A percentile compares a stretch with the other conserved stretches of the same genome.
Conservation (phyloP, 37 sponge, comb jelly and placozoan species). For the Geodia barretti region DNA sequence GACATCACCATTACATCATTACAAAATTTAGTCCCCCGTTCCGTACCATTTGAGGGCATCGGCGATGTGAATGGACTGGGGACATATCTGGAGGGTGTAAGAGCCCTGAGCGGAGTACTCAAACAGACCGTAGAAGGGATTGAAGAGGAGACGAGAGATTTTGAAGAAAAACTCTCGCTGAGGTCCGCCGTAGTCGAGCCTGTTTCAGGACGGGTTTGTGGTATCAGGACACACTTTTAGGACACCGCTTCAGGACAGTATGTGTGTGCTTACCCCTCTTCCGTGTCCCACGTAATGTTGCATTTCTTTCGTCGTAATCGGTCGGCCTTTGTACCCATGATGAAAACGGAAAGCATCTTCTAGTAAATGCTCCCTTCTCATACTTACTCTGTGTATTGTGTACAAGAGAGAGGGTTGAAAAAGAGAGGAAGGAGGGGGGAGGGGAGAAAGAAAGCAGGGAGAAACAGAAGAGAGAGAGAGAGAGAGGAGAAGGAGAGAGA, state of each 20-base stretch:
- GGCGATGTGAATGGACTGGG: slow-evolving; percentile 42
- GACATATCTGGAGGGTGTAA: slow-evolving; percentile 83
- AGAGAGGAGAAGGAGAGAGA: neutral
- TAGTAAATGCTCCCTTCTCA: slow-evolving; percentile 36
- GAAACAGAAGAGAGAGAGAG: neutral
- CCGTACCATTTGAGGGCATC: slow-evolving; percentile 63
- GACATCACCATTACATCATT: neutral
- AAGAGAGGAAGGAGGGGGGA: neutral
- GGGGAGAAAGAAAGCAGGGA: neutral
- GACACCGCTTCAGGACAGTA: neutral
- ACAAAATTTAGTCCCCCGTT: no score
- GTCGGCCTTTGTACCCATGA: slow-evolving; percentile 50
- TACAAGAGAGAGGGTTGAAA: neutral
- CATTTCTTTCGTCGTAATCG: slow-evolving; percentile 14
- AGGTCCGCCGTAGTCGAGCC: slow-evolving; percentile 88
- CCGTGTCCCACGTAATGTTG: slow-evolving; percentile 34
- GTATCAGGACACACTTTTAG: neutral
- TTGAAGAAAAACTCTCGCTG: slow-evolving; percentile 90
- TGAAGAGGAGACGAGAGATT: slow-evolving; percentile 86
- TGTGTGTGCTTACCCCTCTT: slow-evolving; percentile 37
- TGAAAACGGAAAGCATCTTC: slow-evolving; percentile 42
- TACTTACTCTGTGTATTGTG: neutral
- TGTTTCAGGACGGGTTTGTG: neutral
- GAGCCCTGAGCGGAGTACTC: slow-evolving; percentile 86
- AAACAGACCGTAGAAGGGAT: slow-evolving; percentile 90